Evolutionary conservation across 2,113 vertebrate genomes (phyloP).

Genomic region (Zosterops pallidus): DNA sequence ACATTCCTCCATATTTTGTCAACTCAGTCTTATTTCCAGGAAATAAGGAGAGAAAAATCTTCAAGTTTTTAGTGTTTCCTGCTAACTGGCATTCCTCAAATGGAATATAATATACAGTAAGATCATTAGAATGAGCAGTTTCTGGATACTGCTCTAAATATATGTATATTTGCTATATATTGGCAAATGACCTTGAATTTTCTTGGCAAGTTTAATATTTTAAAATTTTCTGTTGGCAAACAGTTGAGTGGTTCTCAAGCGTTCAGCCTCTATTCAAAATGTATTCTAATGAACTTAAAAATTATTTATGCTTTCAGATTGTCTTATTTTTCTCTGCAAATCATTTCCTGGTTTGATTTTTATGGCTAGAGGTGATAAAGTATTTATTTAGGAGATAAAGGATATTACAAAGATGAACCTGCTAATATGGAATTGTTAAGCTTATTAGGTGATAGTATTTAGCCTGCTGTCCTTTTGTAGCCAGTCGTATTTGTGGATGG

Average conservation of each 20-base stretch:
- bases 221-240: not conserved
- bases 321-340: not conserved
- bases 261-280: not conserved
- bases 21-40: not conserved
- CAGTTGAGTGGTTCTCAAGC: not conserved
- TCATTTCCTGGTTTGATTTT: not conserved
- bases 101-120: not conserved
- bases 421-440: not conserved
- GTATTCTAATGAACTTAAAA: not conserved
- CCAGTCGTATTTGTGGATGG: not conserved
- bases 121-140: not conserved
- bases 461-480: not conserved
- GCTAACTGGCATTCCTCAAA: not conserved
- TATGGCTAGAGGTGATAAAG: not conserved
- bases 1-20: not conserved
- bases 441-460: not conserved
- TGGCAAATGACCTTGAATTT: not conserved
- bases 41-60: not conserved
- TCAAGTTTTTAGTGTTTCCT: not conserved
- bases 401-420: not conserved
- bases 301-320: not conserved
- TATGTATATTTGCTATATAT: not conserved
- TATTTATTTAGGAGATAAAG: not conserved
- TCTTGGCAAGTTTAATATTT: not conserved
- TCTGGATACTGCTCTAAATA: not conserved